These are phyloP conservation scores for Stratiomys singularior DNA, from an alignment of 2,888 invertebrate species.

Conservation along the genomic window DNA sequence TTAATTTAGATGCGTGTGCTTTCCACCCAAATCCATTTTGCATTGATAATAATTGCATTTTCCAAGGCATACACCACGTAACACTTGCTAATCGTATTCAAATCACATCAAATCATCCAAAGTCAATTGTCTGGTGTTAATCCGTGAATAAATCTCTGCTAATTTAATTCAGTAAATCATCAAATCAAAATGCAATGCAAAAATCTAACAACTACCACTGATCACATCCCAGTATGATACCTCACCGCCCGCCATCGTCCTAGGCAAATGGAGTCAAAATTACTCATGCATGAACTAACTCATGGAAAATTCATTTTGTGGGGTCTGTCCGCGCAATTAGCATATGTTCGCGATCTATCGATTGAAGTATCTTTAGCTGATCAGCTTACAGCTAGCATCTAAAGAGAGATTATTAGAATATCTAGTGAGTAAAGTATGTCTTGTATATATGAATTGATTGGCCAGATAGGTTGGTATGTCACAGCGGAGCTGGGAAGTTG, in stretches of 20 bases:
- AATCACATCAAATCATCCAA: slow-evolving; percentile 16
- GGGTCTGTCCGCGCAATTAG: neutral
- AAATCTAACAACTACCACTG: no score
- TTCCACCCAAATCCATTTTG: no score
- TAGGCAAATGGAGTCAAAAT: neutral
- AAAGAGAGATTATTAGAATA: neutral
- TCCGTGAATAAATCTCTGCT: slow-evolving; percentile 26
- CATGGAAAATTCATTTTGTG: slow-evolving; percentile 18
- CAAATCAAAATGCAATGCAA: no score
- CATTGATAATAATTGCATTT: no score
- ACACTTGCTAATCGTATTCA: slow-evolving; percentile 6
- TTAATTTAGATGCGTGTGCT: no score
- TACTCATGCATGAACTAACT: slow-evolving; percentile 22
- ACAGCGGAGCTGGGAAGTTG: neutral
- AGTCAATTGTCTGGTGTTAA: slow-evolving; percentile 24
- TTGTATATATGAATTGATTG: no score
- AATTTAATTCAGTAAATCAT: slow-evolving; percentile 1
- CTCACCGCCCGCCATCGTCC: no score
- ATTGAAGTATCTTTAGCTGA: neutral
- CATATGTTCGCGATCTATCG: neutral
- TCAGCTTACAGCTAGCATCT: neutral
- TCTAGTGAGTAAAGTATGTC: no score
- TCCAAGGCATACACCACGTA: neutral
- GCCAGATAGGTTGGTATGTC: no score
- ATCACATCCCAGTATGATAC: no score